phyloP scores from a whole-genome alignment of 2,888 invertebrate species.

The Alentia gelatinosa region DNA sequence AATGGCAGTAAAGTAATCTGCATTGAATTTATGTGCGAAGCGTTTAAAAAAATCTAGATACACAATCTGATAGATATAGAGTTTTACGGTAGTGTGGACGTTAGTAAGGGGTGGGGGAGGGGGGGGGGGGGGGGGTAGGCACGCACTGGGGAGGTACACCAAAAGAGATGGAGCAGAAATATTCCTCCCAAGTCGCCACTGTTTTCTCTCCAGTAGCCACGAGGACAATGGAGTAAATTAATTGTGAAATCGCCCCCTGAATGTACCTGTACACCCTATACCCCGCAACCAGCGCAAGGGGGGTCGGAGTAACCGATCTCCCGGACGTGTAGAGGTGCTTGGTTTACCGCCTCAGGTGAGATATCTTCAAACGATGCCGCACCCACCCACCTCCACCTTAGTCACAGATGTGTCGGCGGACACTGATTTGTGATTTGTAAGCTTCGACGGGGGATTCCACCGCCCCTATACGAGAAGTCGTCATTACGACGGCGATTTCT shows the following conservation, averaged over 20 bases:
- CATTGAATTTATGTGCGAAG: no score
- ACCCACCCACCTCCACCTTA: neutral
- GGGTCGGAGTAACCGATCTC: neutral
- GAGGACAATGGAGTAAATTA: neutral
- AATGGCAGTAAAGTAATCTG: no score
- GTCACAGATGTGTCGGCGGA: no score
- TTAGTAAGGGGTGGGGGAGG: neutral
- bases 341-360: neutral
- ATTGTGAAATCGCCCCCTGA: neutral
- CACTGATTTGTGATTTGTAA: no score
- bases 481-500: no score
- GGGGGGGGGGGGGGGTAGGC: neutral
- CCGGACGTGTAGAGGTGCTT: neutral
- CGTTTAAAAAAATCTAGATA: no score
- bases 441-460: no score
- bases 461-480: no score
- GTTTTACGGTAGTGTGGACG: no score
- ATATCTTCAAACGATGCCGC: neutral
- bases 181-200: neutral
- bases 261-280: neutral
- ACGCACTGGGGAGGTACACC: no score
- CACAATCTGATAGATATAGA: neutral
- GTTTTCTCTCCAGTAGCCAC: neutral
- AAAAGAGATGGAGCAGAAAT: no score
- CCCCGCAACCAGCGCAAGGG: no score